Percentiles rank a stretch among this genome's conserved stretches.
Evolutionary conservation across 2,113 vertebrate genomes (phyloP).

Genomic region (Phoxinus phoxinus): DNA sequence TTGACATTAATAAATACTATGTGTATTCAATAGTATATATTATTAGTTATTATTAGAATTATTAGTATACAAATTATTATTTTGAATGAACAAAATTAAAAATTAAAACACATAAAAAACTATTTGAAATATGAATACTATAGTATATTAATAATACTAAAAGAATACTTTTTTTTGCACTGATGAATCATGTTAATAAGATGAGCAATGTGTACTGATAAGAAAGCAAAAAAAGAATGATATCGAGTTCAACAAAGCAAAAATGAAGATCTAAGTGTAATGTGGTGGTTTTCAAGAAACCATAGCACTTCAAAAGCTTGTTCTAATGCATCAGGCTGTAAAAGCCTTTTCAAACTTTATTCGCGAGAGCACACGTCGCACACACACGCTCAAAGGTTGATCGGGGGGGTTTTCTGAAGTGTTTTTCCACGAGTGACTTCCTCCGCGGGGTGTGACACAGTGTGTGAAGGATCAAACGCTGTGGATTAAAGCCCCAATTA

Average conservation of each 20-base stretch:
- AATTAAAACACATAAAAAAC: background rate
- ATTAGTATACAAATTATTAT: no score
- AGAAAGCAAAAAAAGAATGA: background rate
- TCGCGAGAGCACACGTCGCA: background rate
- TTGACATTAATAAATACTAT: background rate
- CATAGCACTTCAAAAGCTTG: background rate
- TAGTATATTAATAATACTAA: background rate
- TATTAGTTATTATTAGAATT: no score
- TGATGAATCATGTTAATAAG: background rate
- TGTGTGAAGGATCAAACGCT: conserved; percentile 17
- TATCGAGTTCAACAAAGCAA: background rate
- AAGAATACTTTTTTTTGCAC: background rate
- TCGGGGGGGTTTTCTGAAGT: background rate
- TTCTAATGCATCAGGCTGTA: background rate
- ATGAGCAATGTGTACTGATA: background rate
- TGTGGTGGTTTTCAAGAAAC: background rate
- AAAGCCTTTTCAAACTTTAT: background rate
- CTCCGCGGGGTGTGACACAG: background rate
- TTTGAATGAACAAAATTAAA: background rate
- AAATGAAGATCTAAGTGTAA: background rate
- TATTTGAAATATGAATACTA: background rate
- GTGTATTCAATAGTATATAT: background rate
- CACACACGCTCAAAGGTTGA: background rate
- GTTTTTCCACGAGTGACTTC: background rate
- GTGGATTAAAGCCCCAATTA: conserved; percentile 24